Evolutionary conservation across 2,888 invertebrate genomes (phyloP).

Genomic region (Himalopsyche anomala): DNA sequence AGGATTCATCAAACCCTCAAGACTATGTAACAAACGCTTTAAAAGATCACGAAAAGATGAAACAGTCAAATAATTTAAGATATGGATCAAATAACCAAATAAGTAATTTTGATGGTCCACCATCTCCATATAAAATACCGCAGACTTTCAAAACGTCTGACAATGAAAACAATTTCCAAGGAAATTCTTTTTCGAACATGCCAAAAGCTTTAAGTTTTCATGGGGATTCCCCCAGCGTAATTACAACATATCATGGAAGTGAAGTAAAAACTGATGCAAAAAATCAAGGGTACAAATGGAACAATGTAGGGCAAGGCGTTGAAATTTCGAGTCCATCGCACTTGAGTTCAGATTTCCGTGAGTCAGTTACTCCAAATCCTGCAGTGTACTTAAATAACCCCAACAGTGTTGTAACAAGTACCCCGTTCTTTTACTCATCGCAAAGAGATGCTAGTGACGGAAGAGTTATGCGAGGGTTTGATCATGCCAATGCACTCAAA

Average conservation of each 20-base stretch:
- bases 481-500: slow-evolving; percentile 75
- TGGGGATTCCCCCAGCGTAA: slow-evolving; percentile 28
- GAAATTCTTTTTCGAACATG: slow-evolving; percentile 21
- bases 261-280: slow-evolving; percentile 46
- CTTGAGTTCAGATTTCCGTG: slow-evolving; percentile 1
- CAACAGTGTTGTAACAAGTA: slow-evolving; percentile 57
- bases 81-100: slow-evolving; percentile 41
- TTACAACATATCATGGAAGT: slow-evolving; percentile 52
- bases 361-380: slow-evolving; percentile 54
- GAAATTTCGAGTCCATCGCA: slow-evolving; percentile 59
- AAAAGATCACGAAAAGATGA: slow-evolving; percentile 54
- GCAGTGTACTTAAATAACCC: slow-evolving; percentile 57
- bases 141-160: slow-evolving; percentile 49
- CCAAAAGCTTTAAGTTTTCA: slow-evolving; percentile 48
- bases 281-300: slow-evolving; percentile 57
- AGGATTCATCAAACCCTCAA: slow-evolving; percentile 58
- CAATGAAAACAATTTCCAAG: slow-evolving; percentile 51
- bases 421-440: slow-evolving; percentile 59
- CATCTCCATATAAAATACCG: slow-evolving; percentile 56
- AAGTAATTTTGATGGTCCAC: slow-evolving; percentile 18
- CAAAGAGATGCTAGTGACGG: slow-evolving; percentile 67
- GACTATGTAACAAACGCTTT: slow-evolving; percentile 58
- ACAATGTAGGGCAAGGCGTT: slow-evolving; percentile 57
- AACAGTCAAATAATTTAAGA: slow-evolving; percentile 27
- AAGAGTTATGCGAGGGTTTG: slow-evolving; percentile 72